These are phyloP conservation scores for Panzeria rudis DNA, from an alignment of 2,888 invertebrate genomes.

Conservation along the genomic window DNA sequence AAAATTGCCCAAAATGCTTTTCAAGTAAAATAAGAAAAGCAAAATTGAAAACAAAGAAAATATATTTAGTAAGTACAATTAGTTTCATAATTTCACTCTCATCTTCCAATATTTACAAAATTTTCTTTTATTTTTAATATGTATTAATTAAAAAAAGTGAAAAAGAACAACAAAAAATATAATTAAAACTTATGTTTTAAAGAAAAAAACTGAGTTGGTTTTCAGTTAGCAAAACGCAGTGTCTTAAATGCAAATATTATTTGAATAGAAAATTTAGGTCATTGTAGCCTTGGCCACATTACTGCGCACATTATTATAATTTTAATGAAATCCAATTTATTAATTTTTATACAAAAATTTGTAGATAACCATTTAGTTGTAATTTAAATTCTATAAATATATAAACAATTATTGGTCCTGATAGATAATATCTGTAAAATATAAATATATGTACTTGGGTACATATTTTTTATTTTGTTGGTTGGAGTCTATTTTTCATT, in stretches of 20 bases:
- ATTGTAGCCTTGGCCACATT: constrained; percentile 74
- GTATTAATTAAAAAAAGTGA: not conserved
- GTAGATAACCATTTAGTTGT: not conserved
- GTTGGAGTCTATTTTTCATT: not conserved
- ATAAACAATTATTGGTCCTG: not conserved
- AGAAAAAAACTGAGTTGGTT: not conserved
- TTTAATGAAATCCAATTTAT: not conserved
- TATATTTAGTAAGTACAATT: constrained; percentile 48
- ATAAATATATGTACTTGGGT: not conserved
- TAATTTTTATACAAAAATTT: not conserved
- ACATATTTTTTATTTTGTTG: not conserved
- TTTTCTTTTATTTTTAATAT: not conserved
- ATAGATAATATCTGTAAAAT: not conserved
- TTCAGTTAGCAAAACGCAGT: not conserved
- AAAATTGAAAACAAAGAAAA: constrained; percentile 64
- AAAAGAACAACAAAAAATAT: not conserved
- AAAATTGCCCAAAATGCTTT: not conserved
- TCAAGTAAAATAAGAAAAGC: constrained; percentile 26
- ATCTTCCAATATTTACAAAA: not conserved
- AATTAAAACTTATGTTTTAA: constrained; percentile 3
- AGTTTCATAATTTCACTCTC: constrained; percentile 61
- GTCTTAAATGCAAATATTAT: constrained; percentile 12
- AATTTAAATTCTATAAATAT: not conserved
- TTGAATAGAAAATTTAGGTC: constrained; percentile 69
- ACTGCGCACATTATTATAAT: constrained; percentile 62